Percentiles rank a stretch among this genome's conserved stretches.
These are phyloP conservation scores for Sinocyclocheilus anshuiensis DNA, from an alignment of 2,113 vertebrate genomes.

Conservation along the genomic window DNA sequence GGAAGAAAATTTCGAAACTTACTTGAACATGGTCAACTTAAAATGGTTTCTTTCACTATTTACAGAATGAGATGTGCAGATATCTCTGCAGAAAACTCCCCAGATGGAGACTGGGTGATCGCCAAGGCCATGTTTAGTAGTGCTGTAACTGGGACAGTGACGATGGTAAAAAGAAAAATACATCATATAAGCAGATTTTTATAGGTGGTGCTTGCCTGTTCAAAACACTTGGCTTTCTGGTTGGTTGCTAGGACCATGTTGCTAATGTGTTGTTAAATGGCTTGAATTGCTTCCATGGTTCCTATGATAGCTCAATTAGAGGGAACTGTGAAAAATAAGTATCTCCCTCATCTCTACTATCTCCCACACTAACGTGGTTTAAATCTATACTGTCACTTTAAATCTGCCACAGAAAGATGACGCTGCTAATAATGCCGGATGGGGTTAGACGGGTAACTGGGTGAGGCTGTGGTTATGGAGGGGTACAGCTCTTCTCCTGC, in stretches of 20 bases:
- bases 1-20: not conserved
- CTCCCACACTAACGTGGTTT: not conserved
- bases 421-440: conserved; percentile 36
- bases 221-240: not conserved
- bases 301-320: not conserved
- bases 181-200: not conserved
- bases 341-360: not conserved
- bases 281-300: not conserved
- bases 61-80: conserved; percentile 74
- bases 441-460: not conserved
- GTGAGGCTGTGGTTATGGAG: conserved; percentile 14
- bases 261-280: not conserved
- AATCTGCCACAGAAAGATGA: conserved; percentile 78
- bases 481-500: conserved; percentile 33
- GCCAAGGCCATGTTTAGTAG: conserved; percentile 69
- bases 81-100: conserved; percentile 55
- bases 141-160: conserved; percentile 68
- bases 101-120: conserved; percentile 65
- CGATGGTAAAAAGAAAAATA: conserved; percentile 65
- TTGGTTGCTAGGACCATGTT: not conserved
- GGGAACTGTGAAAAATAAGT: conserved; percentile 7
- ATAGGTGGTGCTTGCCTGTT: not conserved
- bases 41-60: conserved; percentile 18
- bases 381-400: conserved; percentile 43
- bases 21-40: not conserved